Evolutionary conservation across 2,888 invertebrate species (phyloP), one percentile per base, ranked within the genome.

Genomic region (Lacanobia oleracea): DNA sequence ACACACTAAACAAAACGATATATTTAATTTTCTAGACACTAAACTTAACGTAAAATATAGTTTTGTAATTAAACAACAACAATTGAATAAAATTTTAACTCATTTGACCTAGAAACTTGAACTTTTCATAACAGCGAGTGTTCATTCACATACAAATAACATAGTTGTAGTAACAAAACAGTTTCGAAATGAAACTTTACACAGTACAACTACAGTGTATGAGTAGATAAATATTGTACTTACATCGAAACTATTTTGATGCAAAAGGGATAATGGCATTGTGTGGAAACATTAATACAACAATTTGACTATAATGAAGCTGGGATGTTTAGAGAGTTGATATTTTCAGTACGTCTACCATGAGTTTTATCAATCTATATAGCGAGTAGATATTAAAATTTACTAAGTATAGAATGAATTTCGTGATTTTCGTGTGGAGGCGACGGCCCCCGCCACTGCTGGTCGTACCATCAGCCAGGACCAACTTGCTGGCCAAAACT

Each of bases 21-120:
- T 3, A 14, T 16, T 43, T 43, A 53, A 14, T 48, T 27, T 53
- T 23, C 5, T 43, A 59, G 57, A 59, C 57, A 53, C 1, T 8
- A 7, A 45, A 23, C 12, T 40, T 51, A 27, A 21, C 12, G 3
- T 57, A 16, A 61, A 67, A 40, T 63, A 57, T 57, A 33, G 73
- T 45, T 18, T 33, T 4, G 21, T 51, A 37, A 66, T 50, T 10
- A 23, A 61, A 65, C 65, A 40, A 48, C 60, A 65, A 59, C 61
- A 76, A 72, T 67, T 53, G 54, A 65, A 62, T 59, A 56, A 72
- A 74, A 69, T 63, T 68, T 33, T 37, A 67, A 78, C 57, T 63
- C 61, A 56, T 69, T 75, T 72, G 67, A 68, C 74, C 56, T 59
- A 51, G 43, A 76, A 64, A 74, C 62, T 54, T 60, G 12, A 73